A percentile compares a stretch with the other conserved stretches of the same genome.
These are phyloP conservation scores for Micrasema minimum DNA, from an alignment of 1,140 invertebrate species.

Conservation along the genomic window DNA sequence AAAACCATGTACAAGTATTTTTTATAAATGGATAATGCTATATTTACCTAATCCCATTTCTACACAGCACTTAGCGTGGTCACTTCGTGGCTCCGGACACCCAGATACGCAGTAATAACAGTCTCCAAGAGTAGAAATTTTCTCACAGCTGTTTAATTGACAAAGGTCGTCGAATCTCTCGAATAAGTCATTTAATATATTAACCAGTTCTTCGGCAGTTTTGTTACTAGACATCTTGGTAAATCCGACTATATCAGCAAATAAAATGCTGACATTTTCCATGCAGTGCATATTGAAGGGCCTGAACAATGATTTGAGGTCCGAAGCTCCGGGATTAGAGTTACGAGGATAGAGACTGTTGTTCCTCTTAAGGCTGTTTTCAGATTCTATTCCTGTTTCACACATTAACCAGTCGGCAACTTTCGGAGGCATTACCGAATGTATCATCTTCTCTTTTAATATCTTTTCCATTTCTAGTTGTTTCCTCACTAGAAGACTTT, in stretches of 20 bases:
- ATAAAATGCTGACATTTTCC: slow-evolving; percentile 97
- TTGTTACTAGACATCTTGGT: slow-evolving; percentile 98
- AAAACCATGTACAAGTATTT: too few relatives aligned
- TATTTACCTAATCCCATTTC: slow-evolving; percentile 84
- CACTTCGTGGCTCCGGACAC: slow-evolving; percentile 85
- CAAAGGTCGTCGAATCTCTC: slow-evolving; percentile 93
- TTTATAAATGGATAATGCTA: not conserved
- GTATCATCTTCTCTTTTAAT: slow-evolving; percentile 97
- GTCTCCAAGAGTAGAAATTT: slow-evolving; percentile 94
- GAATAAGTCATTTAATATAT: slow-evolving; percentile 94
- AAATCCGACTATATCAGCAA: slow-evolving; percentile 98
- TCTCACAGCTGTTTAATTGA: slow-evolving; percentile 86
- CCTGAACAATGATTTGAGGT: slow-evolving; percentile 85
- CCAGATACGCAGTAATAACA: slow-evolving; percentile 96
- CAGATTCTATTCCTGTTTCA: slow-evolving; percentile 71
- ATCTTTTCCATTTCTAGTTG: slow-evolving; percentile 94
- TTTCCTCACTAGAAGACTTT: slow-evolving; percentile 85
- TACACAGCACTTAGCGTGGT: slow-evolving; percentile 90
- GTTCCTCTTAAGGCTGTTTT: slow-evolving; percentile 61
- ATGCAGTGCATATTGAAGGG: slow-evolving; percentile 97
- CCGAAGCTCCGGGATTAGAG: slow-evolving; percentile 70
- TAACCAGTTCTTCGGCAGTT: slow-evolving; percentile 86
- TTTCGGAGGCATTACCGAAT: slow-evolving; percentile 94
- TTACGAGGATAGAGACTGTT: slow-evolving; percentile 62
- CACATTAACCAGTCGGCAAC: slow-evolving; percentile 89